A percentile compares a stretch with the other conserved stretches of the same genome.
These are phyloP conservation scores for Tuberolachnus salignus DNA, from an alignment of 2,888 invertebrate species.

Conservation along the genomic window DNA sequence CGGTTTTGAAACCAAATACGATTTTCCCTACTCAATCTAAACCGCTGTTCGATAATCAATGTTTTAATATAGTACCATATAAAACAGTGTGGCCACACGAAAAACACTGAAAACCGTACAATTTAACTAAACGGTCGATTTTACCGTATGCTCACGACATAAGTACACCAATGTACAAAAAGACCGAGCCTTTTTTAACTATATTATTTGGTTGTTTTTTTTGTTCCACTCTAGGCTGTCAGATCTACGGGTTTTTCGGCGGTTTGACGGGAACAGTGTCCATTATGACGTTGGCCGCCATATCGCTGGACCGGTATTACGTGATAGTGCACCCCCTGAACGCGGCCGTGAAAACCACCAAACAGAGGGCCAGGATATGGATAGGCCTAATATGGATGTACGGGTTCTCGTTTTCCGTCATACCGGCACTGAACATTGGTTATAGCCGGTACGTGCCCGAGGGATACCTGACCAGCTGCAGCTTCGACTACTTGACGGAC, in stretches of 20 bases:
- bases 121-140: too few species aligned
- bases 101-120: too few species aligned
- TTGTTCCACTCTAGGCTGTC: constrained; percentile 69
- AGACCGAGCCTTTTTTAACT: too few species aligned
- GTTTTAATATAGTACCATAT: too few species aligned
- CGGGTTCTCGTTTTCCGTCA: constrained; percentile 71
- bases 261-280: constrained; percentile 82
- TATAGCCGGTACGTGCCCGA: constrained; percentile 81
- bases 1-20: too few species aligned
- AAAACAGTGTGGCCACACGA: too few species aligned
- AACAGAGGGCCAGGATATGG: constrained; percentile 69
- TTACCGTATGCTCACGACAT: too few species aligned
- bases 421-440: constrained; percentile 75
- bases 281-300: constrained; percentile 79
- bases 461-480: constrained; percentile 78
- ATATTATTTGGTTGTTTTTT: not conserved
- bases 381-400: constrained; percentile 76
- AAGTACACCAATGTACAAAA: too few species aligned
- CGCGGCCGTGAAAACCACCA: constrained; percentile 70
- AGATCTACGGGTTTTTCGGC: constrained; percentile 79
- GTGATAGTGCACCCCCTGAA: constrained; percentile 81
- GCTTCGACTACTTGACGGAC: constrained; percentile 81
- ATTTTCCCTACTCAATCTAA: too few species aligned
- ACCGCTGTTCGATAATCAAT: too few species aligned
- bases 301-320: constrained; percentile 81